Evolutionary conservation across 2,113 vertebrate genomes (phyloP), one percentile per base, ranked within the genome.

Genomic region (Microtus oregoni): DNA sequence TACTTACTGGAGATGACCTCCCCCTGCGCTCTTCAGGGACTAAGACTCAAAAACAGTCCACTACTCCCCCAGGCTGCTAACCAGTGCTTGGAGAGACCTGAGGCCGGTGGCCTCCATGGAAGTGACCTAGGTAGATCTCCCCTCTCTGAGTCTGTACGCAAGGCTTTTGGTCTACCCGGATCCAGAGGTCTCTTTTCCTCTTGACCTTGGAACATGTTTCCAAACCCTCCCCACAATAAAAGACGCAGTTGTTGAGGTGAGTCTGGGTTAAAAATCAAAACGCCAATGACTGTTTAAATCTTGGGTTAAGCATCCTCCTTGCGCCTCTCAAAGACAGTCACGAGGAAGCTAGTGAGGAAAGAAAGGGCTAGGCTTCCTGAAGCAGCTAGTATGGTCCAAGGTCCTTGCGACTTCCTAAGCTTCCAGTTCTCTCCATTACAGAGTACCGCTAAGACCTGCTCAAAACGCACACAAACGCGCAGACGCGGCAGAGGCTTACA

Each of bases 151-250:
- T n/a, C 50, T 58, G 87, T 86, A 38, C 1, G 86, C 50, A 19
- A 17, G 81, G 26, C 24, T 68, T 97, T 81, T 3, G 50, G n/a
- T 61, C 47, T 72, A 0, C 7, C 28, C 0, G 0, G 58, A 55
- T 82, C 35, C n/a, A 1, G 22, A 83, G 61, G 17, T 52, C 41
- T 61, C 81, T 89, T 89, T 19, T 94, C 86, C 73, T 75, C 61
- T 92, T 87, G 92, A 92, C 52, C 55, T 92, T 94, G 61, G 52
- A 81, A 47, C 68, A 3, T 6, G 65, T 63, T 91, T 22, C 44
- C 68, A 30, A 38, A 47, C 28, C 15, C 17, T 38, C 19, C 17
- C 63, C 15, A 35, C 6, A 7, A 3, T 7, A 30, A 11, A 26
- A 38, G 52, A 35, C 44, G 26, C 32, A 75, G 52, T 30, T 52